Percentiles rank a stretch among this genome's conserved stretches.
These are phyloP conservation scores for Acleris cristana DNA, from an alignment of 2,888 invertebrate genomes.

Conservation along the genomic window DNA sequence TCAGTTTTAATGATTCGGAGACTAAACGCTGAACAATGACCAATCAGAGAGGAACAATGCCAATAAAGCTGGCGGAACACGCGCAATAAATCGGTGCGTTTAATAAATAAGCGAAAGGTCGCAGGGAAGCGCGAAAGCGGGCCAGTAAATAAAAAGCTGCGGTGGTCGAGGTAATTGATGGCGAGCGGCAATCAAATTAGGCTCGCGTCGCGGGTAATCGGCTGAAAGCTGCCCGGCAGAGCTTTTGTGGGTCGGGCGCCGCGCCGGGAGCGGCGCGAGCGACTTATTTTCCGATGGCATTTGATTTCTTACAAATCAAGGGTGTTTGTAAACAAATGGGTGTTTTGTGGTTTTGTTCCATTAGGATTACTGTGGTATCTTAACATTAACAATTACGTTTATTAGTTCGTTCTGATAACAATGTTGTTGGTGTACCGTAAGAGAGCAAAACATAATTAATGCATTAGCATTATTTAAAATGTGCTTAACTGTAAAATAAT, in stretches of 20 bases:
- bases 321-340: too few relatives aligned
- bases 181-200: slow-evolving; percentile 80
- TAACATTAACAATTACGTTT: too few relatives aligned
- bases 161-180: slow-evolving; percentile 76
- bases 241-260: slow-evolving; percentile 66
- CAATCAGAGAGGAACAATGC: slow-evolving; percentile 59
- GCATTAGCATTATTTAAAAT: too few relatives aligned
- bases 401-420: too few relatives aligned
- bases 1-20: slow-evolving; percentile 52
- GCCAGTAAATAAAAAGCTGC: slow-evolving; percentile 72
- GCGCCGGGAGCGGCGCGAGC: slow-evolving; percentile 39
- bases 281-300: slow-evolving; percentile 16
- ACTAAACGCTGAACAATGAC: slow-evolving; percentile 52
- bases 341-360: too few relatives aligned
- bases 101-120: slow-evolving; percentile 62
- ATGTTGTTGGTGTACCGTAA: too few relatives aligned
- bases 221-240: slow-evolving; percentile 77
- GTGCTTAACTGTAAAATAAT: background rate
- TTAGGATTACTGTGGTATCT: too few relatives aligned
- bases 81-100: slow-evolving; percentile 61
- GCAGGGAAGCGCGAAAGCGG: slow-evolving; percentile 55
- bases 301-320: slow-evolving; percentile 3
- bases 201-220: slow-evolving; percentile 78
- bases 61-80: slow-evolving; percentile 55
- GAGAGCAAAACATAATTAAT: too few relatives aligned